Conservation (phyloP, 2,113 vertebrate genomes). For the Aphelocoma coerulescens region DNA sequence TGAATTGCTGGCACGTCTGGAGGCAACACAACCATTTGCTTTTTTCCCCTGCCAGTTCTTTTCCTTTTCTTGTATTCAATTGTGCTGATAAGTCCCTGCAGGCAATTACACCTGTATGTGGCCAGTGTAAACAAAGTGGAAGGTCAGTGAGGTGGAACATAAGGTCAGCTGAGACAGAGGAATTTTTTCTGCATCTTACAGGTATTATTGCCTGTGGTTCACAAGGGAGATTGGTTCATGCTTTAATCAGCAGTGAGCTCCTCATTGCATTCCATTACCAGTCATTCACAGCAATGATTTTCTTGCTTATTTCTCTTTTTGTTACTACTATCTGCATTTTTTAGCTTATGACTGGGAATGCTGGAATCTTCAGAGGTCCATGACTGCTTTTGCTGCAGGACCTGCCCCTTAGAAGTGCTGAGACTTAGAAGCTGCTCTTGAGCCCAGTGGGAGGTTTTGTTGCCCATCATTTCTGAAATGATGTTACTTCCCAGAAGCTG, state of each 20-base stretch:
- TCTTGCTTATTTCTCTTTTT: conserved; percentile 6
- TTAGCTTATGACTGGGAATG: neutral
- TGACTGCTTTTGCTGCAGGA: neutral
- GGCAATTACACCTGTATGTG: neutral
- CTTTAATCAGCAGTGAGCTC: neutral
- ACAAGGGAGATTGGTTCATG: neutral
- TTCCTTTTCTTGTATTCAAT: neutral
- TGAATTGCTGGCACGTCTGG: neutral
- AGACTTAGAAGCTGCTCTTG: neutral
- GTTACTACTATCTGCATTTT: neutral
- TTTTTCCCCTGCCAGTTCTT: neutral
- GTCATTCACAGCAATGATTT: neutral
- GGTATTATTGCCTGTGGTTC: neutral
- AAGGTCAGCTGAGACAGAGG: neutral
- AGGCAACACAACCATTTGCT: neutral
- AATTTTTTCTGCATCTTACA: neutral
- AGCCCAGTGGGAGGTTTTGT: neutral
- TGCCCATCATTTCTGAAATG: neutral
- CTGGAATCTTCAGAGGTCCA: neutral
- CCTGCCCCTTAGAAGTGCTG: neutral
- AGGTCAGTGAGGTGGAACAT: neutral
- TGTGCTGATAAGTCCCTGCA: neutral
- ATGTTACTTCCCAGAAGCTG: neutral
- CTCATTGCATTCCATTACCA: neutral
- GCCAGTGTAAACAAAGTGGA: neutral